Evolutionary conservation across 2,888 invertebrate species (phyloP), one percentile per base, ranked within the genome.

Genomic region (Lasiommata megera): DNA sequence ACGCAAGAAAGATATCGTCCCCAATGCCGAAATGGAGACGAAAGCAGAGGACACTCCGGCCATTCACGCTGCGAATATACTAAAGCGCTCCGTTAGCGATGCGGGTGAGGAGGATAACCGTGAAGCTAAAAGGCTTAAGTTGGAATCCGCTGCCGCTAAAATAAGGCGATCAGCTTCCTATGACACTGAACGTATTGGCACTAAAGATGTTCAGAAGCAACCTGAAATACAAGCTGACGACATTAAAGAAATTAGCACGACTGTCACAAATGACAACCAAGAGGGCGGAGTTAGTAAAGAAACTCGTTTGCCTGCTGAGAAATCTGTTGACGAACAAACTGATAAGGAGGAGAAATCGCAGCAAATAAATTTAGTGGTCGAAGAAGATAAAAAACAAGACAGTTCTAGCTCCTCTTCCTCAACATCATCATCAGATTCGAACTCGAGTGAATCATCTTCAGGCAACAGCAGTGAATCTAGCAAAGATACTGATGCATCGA

Each of bases 401-500:
- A 84, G 77, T 66, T 77, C 82, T 1, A 88, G 88, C 61, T 85
- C 85, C 18, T 79, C 84, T 18, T 82, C 82, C 6, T 84, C 88
- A 6, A 78, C 85, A 1, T 86, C 90, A 1, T 88, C 90, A 0
- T 87, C 92, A 2, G 88, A 86, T 51, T 93, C 93, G 31, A 93
- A 93, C 66, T 93, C 93, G 7, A 92, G 92, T 64, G 92, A 92
- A 28, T 92, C 92, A 12, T 91, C 92, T 1, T 80, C 84, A 0
- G 90, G 91, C 41, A 91, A 88, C 44, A 89, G 86, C 3, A 92
- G 91, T 59, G 92, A 92, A 47, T 92, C 92, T 0, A 84, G 82
- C 54, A 79, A 74, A 64, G 92, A 92, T 58, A 93, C 92, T 65
- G 92, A 92, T 17, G 79, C 82, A 44, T 88, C 91, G 7, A 86